Conservation (phyloP, 2,113 vertebrate genomes). For the Daphoenositta chrysoptera region DNA sequence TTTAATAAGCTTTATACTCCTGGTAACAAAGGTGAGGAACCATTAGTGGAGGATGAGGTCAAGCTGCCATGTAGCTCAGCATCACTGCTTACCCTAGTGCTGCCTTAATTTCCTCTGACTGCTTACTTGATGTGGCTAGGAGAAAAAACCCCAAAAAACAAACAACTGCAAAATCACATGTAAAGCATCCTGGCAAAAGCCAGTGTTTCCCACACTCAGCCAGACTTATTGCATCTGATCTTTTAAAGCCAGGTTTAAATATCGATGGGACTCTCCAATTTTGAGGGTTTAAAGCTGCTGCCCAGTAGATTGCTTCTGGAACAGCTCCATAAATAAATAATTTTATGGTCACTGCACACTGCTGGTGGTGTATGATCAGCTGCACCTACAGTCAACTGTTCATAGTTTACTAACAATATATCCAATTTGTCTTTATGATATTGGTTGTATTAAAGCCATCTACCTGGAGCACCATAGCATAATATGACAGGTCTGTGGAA, state of each 20-base stretch:
- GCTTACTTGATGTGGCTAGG: not conserved
- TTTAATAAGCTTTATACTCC: not conserved
- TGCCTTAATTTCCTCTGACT: not conserved
- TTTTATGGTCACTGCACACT: not conserved
- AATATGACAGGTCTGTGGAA: not conserved
- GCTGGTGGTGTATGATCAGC: not conserved
- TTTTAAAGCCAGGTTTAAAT: not conserved
- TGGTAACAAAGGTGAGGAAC: not conserved
- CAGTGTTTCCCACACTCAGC: not conserved
- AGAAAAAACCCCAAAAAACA: not conserved
- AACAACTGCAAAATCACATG: not conserved
- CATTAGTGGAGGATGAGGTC: not conserved
- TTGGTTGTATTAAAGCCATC: not conserved
- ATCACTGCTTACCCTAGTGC: not conserved
- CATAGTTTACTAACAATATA: not conserved
- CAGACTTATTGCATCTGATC: not conserved
- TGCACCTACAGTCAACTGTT: not conserved
- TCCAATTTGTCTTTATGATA: not conserved
- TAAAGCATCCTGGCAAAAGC: not conserved
- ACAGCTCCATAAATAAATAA: not conserved
- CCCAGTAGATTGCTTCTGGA: not conserved
- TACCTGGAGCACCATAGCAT: not conserved
- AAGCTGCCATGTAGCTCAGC: not conserved
- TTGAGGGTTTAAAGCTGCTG: not conserved
- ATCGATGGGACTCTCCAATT: rapidly evolving